phyloP scores from a whole-genome alignment of 2,113 vertebrate genomes.

The Neotragus pygmaeus region DNA sequence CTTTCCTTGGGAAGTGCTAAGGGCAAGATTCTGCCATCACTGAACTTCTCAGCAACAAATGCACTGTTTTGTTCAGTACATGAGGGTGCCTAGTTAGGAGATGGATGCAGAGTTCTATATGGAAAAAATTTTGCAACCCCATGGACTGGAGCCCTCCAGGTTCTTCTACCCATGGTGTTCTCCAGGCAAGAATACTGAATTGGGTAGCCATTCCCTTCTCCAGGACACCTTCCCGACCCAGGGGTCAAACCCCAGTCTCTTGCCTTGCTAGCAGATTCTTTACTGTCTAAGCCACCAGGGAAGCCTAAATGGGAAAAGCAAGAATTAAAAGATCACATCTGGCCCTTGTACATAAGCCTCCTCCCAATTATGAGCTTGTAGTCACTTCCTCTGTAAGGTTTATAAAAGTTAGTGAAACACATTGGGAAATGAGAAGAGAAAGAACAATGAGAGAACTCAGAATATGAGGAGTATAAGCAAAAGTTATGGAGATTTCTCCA shows the following conservation, averaged over 20 bases:
- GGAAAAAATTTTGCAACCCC: not conserved
- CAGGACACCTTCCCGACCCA: not conserved
- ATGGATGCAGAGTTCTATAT: not conserved
- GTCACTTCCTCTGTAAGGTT: not conserved
- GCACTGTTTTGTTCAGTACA: not conserved
- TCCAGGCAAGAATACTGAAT: not conserved
- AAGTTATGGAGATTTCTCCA: not conserved
- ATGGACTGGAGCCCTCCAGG: not conserved
- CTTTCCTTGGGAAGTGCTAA: conserved; percentile 34
- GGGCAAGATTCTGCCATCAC: conserved; percentile 8
- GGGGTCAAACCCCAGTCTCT: not conserved
- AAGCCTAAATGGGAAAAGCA: not conserved
- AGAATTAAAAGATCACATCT: not conserved
- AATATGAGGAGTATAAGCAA: not conserved
- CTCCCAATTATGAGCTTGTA: not conserved
- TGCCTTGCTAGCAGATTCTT: not conserved
- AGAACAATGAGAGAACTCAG: not conserved
- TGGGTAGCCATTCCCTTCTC: not conserved
- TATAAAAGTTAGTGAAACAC: not conserved
- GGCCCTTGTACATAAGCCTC: not conserved
- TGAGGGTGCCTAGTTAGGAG: not conserved
- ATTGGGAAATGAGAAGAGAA: not conserved
- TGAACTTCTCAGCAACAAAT: conserved; percentile 10
- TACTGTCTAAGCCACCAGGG: accelerated
- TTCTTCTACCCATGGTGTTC: not conserved